phyloP scores from a whole-genome alignment of 2,888 invertebrate genomes.

The Archaeoteleia sp. region DNA sequence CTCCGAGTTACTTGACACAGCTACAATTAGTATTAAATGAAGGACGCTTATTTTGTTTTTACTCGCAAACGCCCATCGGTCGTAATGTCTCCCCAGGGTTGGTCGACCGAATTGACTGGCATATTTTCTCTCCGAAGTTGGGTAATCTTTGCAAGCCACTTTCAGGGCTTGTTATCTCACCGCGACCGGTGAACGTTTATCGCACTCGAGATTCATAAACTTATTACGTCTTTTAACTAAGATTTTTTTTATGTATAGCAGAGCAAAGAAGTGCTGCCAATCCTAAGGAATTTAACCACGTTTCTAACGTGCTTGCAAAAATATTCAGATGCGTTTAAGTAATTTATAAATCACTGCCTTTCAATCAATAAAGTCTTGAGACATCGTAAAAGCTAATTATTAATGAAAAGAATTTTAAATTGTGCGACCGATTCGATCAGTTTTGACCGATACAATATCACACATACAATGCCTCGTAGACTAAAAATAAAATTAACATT shows the following conservation, averaged over 20 bases:
- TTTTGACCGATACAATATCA: too few species aligned
- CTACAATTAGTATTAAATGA: slow-evolving; percentile 1
- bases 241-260: neutral
- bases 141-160: slow-evolving; percentile 4
- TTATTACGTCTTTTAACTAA: slow-evolving; percentile 3
- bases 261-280: too few species aligned
- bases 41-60: slow-evolving; percentile 6
- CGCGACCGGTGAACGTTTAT: slow-evolving; percentile 3
- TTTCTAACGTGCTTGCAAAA: too few species aligned
- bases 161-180: slow-evolving; percentile 6
- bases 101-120: slow-evolving; percentile 2
- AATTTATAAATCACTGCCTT: too few species aligned
- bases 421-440: too few species aligned
- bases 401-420: too few species aligned
- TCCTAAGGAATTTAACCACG: too few species aligned
- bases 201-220: slow-evolving; percentile 6
- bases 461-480: too few species aligned
- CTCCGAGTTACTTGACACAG: neutral
- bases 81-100: slow-evolving; percentile 36
- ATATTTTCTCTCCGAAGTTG: neutral
- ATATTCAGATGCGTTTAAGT: too few species aligned
- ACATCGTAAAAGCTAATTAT: too few species aligned
- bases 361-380: too few species aligned
- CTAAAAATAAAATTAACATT: too few species aligned
- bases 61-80: slow-evolving; percentile 53